Evolutionary conservation across 2,888 invertebrate genomes (phyloP), one percentile per base, ranked within the genome.

Genomic region (Uloborus plumipes): DNA sequence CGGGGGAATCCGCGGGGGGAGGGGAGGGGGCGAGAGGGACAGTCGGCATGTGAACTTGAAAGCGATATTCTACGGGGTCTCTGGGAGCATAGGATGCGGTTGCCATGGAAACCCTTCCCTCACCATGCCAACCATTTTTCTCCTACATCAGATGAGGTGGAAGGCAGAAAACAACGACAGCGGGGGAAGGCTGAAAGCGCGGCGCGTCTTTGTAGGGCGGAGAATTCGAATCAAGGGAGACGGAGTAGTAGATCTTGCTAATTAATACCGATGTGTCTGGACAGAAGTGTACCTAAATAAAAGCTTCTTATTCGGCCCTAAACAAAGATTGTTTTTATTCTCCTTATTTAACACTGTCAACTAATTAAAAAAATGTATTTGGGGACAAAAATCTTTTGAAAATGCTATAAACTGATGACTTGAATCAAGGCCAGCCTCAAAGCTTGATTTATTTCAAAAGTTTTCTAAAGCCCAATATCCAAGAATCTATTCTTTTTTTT

Each of bases 1-100:
- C 51, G 31, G 18, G 16, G 31, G 59, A 59, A 39, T 39, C 39
- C 39, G 39, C 9, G 55, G 69, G 61, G 53, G 51, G 70, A 61
- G 51, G 26, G 22, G 26, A 49, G 51, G 70, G 67, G 51, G 26
- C 9, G 26, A 49, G 16, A 66, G 76, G 61, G 72, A 70, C 77
- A 81, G 80, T 81, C 73, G 80, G 80, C 80, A 81, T 81, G 80
- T 81, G 80, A 74, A 81, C 80, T 74, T 81, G 80, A 81, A 81
- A 81, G 80, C 74, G 80, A 81, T 81, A 62, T 74, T 80, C 71
- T 67, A 59, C 61, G 73, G 58, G 78, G 74, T 74, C 74, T 65
- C 74, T 66, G 69, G 59, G 75, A 66, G 72, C 61, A 53, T 47
- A 72, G 74, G 80, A 81, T 81, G 81, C 81, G 75, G 82, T 82